Percentiles rank a stretch among this genome's conserved stretches.
Conservation (phyloP, 2,797 vertebrate species). For the Bradypodion ventrale region DNA sequence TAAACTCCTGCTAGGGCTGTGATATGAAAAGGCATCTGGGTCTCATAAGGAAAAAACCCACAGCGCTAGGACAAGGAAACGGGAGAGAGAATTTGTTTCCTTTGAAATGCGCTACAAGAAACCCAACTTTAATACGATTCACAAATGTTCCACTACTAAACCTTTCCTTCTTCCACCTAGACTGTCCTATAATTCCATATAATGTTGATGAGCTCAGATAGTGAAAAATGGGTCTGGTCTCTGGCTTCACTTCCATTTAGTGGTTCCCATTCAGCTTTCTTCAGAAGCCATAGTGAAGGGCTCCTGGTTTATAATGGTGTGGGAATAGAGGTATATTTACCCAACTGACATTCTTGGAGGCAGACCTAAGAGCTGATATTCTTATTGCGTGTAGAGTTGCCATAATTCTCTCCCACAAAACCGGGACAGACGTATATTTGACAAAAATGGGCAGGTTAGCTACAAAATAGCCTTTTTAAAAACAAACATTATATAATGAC, state of each 20-base stretch:
- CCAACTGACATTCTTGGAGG: no score
- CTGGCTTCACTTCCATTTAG: background rate
- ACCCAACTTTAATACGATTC: constrained; percentile 69
- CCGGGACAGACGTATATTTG: no score
- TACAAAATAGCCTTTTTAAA: no score
- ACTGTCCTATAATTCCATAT: constrained; percentile 60
- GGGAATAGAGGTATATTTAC: no score
- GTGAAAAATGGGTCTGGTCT: constrained; percentile 58
- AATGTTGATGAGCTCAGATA: constrained; percentile 55
- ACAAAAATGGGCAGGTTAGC: no score
- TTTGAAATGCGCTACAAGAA: constrained; percentile 62
- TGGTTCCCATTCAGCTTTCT: background rate
- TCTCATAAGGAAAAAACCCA: constrained; percentile 51
- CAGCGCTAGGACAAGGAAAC: constrained; percentile 13
- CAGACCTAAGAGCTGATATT: no score
- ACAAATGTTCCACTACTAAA: constrained; percentile 67
- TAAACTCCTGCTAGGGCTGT: constrained; percentile 43
- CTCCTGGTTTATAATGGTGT: background rate
- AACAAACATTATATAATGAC: no score
- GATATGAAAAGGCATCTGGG: constrained; percentile 60
- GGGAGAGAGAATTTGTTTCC: constrained; percentile 66
- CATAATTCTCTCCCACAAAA: no score
- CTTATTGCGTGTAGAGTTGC: no score
- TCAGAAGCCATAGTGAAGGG: background rate
- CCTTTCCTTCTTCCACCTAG: constrained; percentile 63